Evolutionary conservation across 2,113 vertebrate genomes (phyloP), one percentile per base, ranked within the genome.

Genomic region (Cercocebus atys): DNA sequence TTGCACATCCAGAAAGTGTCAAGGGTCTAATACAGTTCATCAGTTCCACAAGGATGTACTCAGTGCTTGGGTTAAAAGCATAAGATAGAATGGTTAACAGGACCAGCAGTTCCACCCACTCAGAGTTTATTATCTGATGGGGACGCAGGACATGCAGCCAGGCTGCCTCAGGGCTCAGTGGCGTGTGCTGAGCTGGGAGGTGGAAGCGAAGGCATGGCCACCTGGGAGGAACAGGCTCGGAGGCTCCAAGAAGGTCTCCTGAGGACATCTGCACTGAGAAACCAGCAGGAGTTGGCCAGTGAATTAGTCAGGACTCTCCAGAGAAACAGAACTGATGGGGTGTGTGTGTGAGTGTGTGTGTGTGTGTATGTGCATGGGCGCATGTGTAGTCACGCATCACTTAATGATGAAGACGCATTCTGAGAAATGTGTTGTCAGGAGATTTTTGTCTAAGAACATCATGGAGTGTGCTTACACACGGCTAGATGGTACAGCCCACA

Each of bases 181-280:
- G 27, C 12, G 9, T 17, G 20, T 8, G 27, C 76, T 43, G 40
- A 25, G 9, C 40, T 23, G 16, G 43, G 47, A 38, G 45, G 23
- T 2, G 27, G 25, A 61, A 10, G 59, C 0, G 1, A 38, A 14
- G 47, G n/a, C 18, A 1, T 14, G 45, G 61, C 14, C 66, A 68
- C 66, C 66, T 68, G 6, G 32, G 6, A 68, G 16, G 66, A 68
- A 68, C 32, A 16, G 45, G 20, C 18, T 3, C 0, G 6, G 57
- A 35, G 11, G 43, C 76, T 64, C 13, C 40, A 9, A 12, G 27
- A 13, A n/a, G 61, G 50, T 45, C 61, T 12, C 12, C 32, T 3
- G 2, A 20, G 38, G 23, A 27, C 5, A 2, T 3, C 8, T 0
- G 30, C n/a, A 22, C 57, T 9, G 16, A 78, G 8, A 4, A 2